Conservation (phyloP, 2,888 invertebrate species). For the Brachynemurus nebulosus region DNA sequence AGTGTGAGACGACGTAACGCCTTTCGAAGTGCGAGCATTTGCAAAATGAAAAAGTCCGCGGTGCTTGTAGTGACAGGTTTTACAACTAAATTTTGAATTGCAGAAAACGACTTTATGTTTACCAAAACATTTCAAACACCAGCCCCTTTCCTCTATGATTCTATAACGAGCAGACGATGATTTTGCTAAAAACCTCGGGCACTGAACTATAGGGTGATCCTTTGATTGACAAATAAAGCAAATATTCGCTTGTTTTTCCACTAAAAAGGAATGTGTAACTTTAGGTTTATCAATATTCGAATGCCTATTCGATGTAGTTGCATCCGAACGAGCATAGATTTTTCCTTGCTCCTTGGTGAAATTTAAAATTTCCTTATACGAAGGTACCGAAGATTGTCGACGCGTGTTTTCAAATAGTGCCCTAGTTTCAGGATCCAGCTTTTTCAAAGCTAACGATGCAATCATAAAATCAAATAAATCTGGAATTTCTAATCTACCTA, state of each 20-base stretch:
- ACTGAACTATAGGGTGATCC: neutral
- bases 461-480: neutral
- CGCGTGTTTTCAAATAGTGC: neutral
- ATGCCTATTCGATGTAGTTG: neutral
- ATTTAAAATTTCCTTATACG: neutral
- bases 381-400: too few relatives aligned
- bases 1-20: too few relatives aligned
- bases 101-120: neutral
- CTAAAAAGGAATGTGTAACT: neutral
- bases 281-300: neutral
- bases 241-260: neutral
- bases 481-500: neutral
- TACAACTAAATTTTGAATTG: neutral
- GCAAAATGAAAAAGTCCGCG: neutral
- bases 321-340: neutral
- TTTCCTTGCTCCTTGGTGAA: neutral
- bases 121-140: neutral
- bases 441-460: neutral
- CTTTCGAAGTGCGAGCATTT: neutral
- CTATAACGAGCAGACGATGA: neutral
- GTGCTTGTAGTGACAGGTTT: neutral
- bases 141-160: neutral
- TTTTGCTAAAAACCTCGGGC: neutral
- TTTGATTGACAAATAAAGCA: neutral
- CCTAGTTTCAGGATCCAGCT: neutral